Evolutionary conservation across 1,140 invertebrate species (phyloP).

Genomic region (Drosophila murphyi): DNA sequence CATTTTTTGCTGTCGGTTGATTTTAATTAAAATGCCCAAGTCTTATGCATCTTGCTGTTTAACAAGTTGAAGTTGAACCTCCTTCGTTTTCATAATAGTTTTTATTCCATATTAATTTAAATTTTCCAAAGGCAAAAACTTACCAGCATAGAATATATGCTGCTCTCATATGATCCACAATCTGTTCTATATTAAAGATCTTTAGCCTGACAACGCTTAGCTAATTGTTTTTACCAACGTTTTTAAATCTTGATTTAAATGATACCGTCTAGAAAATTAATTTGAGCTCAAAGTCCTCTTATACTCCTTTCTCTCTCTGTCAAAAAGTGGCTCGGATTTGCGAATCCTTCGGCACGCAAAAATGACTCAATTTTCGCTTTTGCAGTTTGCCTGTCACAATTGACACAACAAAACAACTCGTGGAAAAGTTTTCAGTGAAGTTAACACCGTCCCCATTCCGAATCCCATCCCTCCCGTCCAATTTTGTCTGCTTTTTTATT

Average conservation of each 20-base stretch:
- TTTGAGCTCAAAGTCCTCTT: background rate
- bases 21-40: conserved; percentile 30
- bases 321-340: conserved; percentile 7
- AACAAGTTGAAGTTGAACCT: background rate
- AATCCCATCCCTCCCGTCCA: background rate
- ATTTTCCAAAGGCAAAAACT: no score
- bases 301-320: background rate
- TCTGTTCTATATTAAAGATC: no score
- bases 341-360: conserved; percentile 13
- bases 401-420: conserved; percentile 25
- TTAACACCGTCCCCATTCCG: conserved; percentile 8
- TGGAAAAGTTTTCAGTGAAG: conserved; percentile 39
- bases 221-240: no score
- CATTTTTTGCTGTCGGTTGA: conserved; percentile 24
- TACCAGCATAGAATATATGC: no score
- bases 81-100: background rate
- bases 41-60: conserved; percentile 8
- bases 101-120: no score
- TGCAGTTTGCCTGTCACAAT: conserved; percentile 44
- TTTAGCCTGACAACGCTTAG: no score
- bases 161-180: no score
- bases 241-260: background rate
- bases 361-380: conserved; percentile 46
- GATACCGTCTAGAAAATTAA: background rate
- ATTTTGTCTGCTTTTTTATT: background rate